Evolutionary conservation across 2,888 invertebrate genomes (phyloP).

Genomic region (Entomobrya proxima): DNA sequence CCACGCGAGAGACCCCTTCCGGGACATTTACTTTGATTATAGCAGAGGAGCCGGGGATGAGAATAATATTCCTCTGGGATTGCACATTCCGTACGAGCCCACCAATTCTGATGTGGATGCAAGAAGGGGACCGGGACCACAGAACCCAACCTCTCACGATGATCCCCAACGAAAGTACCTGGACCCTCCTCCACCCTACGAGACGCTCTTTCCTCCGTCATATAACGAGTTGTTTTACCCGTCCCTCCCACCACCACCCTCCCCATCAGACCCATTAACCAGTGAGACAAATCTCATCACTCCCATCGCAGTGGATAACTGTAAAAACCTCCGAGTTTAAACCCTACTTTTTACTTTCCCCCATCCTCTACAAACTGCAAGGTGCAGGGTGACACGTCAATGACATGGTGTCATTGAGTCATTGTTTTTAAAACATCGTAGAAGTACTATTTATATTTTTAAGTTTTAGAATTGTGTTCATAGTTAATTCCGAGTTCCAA

Average conservation of each 20-base stretch:
- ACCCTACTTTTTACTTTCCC: too few relatives aligned
- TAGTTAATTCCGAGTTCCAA: too few relatives aligned
- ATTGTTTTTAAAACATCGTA: too few relatives aligned
- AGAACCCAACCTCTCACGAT: too few relatives aligned
- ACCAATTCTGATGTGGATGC: neutral
- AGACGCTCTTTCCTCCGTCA: slow-evolving; percentile 60
- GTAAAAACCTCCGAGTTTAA: too few relatives aligned
- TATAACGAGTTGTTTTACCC: slow-evolving; percentile 46
- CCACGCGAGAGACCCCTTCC: slow-evolving; percentile 25
- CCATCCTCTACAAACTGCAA: too few relatives aligned
- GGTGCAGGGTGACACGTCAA: too few relatives aligned
- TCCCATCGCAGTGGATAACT: too few relatives aligned
- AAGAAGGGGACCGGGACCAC: neutral
- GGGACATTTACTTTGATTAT: slow-evolving; percentile 55
- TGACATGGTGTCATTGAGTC: too few relatives aligned
- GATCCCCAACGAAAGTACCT: slow-evolving; percentile 22
- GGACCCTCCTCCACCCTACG: slow-evolving; percentile 67
- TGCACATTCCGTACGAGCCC: slow-evolving; percentile 59
- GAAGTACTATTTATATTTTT: too few relatives aligned
- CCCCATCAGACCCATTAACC: slow-evolving; percentile 3
- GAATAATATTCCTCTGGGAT: slow-evolving; percentile 12
- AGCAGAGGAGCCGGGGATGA: neutral
- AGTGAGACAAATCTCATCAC: too few relatives aligned
- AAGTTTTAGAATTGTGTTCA: too few relatives aligned
- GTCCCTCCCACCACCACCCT: neutral